Conservation (phyloP, 2,888 invertebrate species). For the Pandemis cinnamomeana region DNA sequence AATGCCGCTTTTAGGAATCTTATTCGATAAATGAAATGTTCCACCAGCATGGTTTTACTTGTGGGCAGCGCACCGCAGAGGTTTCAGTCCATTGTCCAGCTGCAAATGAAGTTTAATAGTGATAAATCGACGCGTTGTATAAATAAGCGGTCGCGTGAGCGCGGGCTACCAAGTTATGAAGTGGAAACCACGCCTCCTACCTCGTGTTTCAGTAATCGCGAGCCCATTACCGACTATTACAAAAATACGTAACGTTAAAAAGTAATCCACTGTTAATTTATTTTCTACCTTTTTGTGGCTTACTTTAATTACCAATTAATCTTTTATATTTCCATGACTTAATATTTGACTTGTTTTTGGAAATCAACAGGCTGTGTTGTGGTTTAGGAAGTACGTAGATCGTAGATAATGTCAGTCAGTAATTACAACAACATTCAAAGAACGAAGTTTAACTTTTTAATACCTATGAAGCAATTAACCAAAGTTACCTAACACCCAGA, state of each 20-base stretch:
- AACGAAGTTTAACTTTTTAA: neutral
- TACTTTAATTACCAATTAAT: neutral
- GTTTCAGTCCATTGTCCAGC: slow-evolving; percentile 8
- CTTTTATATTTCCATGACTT: slow-evolving; percentile 4
- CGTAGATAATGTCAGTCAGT: neutral
- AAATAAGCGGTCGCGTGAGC: slow-evolving; percentile 36
- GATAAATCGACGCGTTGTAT: slow-evolving; percentile 21
- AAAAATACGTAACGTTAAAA: slow-evolving; percentile 24
- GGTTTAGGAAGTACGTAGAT: neutral
- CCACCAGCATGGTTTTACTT: neutral
- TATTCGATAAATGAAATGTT: neutral
- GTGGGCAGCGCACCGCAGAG: neutral
- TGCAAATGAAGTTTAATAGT: slow-evolving; percentile 26
- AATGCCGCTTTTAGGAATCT: too few species aligned
- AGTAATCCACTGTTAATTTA: slow-evolving; percentile 28
- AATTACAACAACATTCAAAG: neutral
- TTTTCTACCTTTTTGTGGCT: slow-evolving; percentile 4
- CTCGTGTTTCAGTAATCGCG: slow-evolving; percentile 31
- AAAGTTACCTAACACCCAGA: neutral
- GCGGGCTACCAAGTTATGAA: slow-evolving; percentile 27
- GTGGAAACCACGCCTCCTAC: slow-evolving; percentile 35
- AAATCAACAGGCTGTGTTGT: neutral
- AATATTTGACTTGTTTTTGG: neutral
- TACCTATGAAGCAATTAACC: neutral
- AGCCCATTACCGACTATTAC: slow-evolving; percentile 21